Evolutionary conservation across 1,140 invertebrate species (phyloP), one percentile per base, ranked within the genome.

Genomic region (Lordiphosa collinella): DNA sequence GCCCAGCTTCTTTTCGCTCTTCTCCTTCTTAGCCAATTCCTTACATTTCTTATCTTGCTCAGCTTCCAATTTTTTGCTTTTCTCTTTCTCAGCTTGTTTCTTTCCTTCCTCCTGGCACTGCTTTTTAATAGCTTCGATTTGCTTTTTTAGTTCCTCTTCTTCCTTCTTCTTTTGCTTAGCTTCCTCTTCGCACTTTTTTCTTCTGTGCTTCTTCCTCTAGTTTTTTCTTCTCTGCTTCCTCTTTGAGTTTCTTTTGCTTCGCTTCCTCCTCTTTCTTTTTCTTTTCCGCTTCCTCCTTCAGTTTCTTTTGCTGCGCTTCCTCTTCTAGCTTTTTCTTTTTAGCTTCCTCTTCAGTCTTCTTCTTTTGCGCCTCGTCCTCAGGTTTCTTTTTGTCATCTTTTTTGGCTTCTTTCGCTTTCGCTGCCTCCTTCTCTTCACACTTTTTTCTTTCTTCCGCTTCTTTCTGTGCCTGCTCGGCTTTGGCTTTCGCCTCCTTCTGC

Each of bases 401-500:
- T 13, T 38, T 29, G n/a, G n/a, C 18, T n/a, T 18, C n/a, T 2
- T 11, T 14, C 2, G 32, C 51, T 12, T 44, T 11, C 25, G 32
- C 11, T 6, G 14, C 32, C 6, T 47, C 34, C 4, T 55, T 41
- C n/a, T 46, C 31, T 11, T 22, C 22, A 1, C 53, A 31, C 6
- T 48, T 48, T 9, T 38, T 16, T 31, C 6, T n/a, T 8, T 18
- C 18, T 40, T 25, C 22, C 40, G 18, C 18, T 7, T 16, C 18
- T 40, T 22, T 5, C 2, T 3, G 18, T 4, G 2, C 22, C 2
- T 0, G 0, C 2, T 5, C 5, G 0, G 22, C 22, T 25, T 25
- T 25, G 22, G 22, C 22, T 6, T 25, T 41, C 29, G 52, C 53
- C 4, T 43, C 10, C 36, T 36, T 61, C 2, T 44, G 29, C 13